A percentile compares a stretch with the other conserved stretches of the same genome.
Conservation (phyloP, 2,888 invertebrate genomes). For the Himalopsyche kuldschensis region DNA sequence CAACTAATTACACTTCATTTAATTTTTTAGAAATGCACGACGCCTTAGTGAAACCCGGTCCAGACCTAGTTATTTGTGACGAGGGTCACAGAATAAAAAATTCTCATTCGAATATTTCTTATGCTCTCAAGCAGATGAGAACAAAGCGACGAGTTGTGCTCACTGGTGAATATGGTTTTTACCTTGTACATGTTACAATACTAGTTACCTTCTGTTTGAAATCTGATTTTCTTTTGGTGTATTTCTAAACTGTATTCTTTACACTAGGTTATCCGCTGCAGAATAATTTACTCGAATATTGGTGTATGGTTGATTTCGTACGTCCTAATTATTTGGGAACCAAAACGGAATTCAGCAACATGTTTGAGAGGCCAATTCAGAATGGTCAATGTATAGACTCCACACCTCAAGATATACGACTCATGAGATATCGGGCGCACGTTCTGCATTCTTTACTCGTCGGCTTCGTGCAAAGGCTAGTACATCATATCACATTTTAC, state of each 20-base stretch:
- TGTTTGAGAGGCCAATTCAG: constrained; percentile 98
- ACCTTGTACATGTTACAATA: no score
- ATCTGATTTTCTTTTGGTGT: no score
- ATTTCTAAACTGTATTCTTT: not conserved
- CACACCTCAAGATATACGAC: constrained; percentile 87
- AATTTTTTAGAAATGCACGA: constrained; percentile 71
- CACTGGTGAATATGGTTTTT: constrained; percentile 65
- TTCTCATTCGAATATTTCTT: constrained; percentile 94
- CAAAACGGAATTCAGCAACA: constrained; percentile 95
- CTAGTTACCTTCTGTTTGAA: no score
- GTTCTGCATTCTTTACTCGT: constrained; percentile 91
- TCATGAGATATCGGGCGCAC: constrained; percentile 95
- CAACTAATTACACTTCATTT: not conserved
- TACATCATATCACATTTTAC: not conserved
- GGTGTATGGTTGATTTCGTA: constrained; percentile 99
- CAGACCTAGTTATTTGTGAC: constrained; percentile 92
- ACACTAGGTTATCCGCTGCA: constrained; percentile 86
- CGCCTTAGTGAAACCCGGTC: constrained; percentile 87
- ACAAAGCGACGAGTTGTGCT: constrained; percentile 93
- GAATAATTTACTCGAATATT: constrained; percentile 94
- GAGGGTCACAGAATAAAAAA: constrained; percentile 99
- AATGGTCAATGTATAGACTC: constrained; percentile 98
- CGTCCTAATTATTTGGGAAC: constrained; percentile 96
- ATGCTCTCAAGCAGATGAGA: constrained; percentile 90
- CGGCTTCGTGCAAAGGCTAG: constrained; percentile 90